phyloP scores from a whole-genome alignment of 2,888 invertebrate genomes.

The Emesis furor region DNA sequence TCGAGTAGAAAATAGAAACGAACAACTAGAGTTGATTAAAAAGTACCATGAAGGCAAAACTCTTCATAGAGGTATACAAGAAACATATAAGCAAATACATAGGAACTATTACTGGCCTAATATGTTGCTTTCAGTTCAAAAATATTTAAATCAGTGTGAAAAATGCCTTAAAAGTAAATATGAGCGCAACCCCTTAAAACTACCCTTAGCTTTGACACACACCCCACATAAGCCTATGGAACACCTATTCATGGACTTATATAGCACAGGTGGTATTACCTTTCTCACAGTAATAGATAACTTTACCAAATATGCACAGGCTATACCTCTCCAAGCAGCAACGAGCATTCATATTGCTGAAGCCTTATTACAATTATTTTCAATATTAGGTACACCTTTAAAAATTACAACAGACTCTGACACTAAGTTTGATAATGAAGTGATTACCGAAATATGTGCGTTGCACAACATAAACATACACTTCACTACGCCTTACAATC shows the following conservation, averaged over 20 bases:
- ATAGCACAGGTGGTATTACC: background rate
- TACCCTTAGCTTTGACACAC: background rate
- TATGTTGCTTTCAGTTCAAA: conserved; percentile 47
- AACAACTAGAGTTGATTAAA: conserved; percentile 51
- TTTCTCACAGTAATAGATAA: conserved; percentile 75
- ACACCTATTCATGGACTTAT: background rate
- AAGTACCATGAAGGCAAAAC: conserved; percentile 62
- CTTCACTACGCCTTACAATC: conserved; percentile 58
- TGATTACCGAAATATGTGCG: conserved; percentile 67
- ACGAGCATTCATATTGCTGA: background rate
- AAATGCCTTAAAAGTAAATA: conserved; percentile 46
- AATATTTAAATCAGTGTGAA: conserved; percentile 54
- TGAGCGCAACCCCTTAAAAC: conserved; percentile 42
- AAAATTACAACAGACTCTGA: conserved; percentile 75
- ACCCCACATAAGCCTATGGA: background rate
- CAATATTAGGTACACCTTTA: conserved; percentile 65
- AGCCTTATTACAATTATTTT: conserved; percentile 56
- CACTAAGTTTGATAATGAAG: conserved; percentile 74
- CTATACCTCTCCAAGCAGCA: conserved; percentile 51
- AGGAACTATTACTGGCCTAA: conserved; percentile 55
- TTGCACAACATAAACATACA: conserved; percentile 54
- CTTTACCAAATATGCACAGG: conserved; percentile 75
- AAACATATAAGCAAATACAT: conserved; percentile 54
- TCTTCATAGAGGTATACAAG: conserved; percentile 47
- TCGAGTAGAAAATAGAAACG: conserved; percentile 45